Base-by-base conservation (phyloP, 1,140 invertebrate genomes). In the Brachionus koreanus region DNA sequence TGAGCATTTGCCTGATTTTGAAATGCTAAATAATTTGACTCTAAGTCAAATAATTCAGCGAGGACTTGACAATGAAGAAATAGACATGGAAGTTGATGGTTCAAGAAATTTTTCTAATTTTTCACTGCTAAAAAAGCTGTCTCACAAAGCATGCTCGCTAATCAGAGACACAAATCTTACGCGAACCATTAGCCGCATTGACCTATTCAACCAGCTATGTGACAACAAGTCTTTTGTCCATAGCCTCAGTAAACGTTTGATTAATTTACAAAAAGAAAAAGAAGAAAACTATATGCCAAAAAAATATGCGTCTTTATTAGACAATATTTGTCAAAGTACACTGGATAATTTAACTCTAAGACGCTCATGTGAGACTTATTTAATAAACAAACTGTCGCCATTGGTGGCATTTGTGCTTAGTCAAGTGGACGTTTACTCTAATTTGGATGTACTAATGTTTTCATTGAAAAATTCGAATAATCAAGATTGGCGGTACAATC, bases 141-240 rank as follows among this genome's bases (percentile, higher is more conserved):
- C 25, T 12, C 49, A 79, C 49, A 61, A 39, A 25, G 35, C 76
- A 10, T 79, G 76, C 25, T 79, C 76, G 7, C 6, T 61, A 42
- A 61, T 79, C 52, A 65, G 37, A 16, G 76, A 79, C n/a, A 79
- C 76, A 4, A 79, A 79, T 61, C 23, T 79, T 19, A 65, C 49
- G 7, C 49, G 76, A 35, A 79, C 76, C 5, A 79, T 79, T 23
- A 10, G 9, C 13, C 46, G 76, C 16, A 65, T 79, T 19, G 49
- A 57, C 13, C 16, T 79, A 13, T 16, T 79, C 57, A 79, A 42
- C 5, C 35, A 43, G 7, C 19, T 79, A 4, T 79, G 76, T 35
- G 76, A 79, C 7, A 23, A 79, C 23, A 65, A 61, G 6, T 12
- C 6, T 12, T 79, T 79, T 65, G 76, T 79, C 0, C 33, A 46